phyloP scores from a whole-genome alignment of 2,888 invertebrate genomes.

The Hydraecia micacea region DNA sequence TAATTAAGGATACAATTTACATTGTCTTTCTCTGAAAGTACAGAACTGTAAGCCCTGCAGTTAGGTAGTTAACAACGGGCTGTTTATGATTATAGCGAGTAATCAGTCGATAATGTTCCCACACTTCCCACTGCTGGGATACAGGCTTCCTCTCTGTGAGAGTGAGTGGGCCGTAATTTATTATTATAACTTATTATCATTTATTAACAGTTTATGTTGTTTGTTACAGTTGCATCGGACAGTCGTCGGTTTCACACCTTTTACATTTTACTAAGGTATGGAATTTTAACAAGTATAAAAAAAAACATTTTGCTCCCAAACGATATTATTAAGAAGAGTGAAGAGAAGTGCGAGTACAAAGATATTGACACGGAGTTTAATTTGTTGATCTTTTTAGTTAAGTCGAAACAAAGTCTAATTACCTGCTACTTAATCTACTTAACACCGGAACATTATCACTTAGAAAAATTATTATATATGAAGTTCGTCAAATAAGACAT shows the following conservation, averaged over 20 bases:
- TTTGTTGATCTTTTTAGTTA: slow-evolving; percentile 13
- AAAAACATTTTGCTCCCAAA: not conserved
- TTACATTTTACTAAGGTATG: slow-evolving; percentile 61
- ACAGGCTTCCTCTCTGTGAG: not conserved
- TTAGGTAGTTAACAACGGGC: not conserved
- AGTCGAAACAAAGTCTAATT: slow-evolving; percentile 6
- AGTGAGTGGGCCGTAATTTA: not conserved
- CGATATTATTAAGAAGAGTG: not conserved
- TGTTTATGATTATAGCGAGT: not conserved
- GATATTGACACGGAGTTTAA: not conserved
- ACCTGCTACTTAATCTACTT: slow-evolving; percentile 4
- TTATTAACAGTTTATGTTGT: slow-evolving; percentile 4
- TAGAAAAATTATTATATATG: not conserved
- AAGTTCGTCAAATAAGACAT: not conserved
- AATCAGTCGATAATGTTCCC: not conserved
- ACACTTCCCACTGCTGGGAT: not conserved
- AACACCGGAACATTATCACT: not conserved
- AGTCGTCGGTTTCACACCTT: slow-evolving; percentile 28
- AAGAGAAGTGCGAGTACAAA: not conserved
- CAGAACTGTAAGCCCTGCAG: not conserved
- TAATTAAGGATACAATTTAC: not conserved
- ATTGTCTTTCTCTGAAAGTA: not conserved
- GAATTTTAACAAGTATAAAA: not conserved
- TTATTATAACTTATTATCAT: not conserved
- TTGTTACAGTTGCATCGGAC: slow-evolving; percentile 59